These are phyloP conservation scores for Apomyelois bistriatella DNA, from an alignment of 2,888 invertebrate species.

Conservation along the genomic window DNA sequence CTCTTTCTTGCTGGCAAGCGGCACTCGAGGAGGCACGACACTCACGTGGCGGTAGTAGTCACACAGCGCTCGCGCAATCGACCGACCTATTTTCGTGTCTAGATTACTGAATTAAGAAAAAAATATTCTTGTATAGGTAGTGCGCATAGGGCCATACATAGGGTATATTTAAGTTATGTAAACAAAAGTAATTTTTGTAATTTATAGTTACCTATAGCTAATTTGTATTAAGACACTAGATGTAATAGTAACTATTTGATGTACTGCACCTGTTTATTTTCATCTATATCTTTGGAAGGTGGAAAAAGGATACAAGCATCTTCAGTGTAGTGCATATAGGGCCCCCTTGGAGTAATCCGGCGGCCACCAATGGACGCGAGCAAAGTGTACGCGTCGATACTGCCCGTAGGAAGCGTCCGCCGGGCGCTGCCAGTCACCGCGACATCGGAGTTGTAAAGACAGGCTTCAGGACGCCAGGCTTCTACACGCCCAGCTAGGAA, in stretches of 20 bases:
- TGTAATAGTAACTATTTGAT: too few species aligned
- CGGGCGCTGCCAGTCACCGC: conserved; percentile 93
- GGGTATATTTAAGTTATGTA: too few species aligned
- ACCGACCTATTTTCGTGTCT: conserved; percentile 64
- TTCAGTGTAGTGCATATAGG: conserved; percentile 92
- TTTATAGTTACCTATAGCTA: too few species aligned
- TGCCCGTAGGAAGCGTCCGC: conserved; percentile 88
- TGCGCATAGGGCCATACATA: too few species aligned
- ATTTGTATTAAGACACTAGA: too few species aligned
- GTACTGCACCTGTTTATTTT: too few species aligned
- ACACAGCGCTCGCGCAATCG: conserved; percentile 77
- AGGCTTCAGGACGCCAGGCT: conserved; percentile 91
- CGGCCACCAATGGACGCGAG: conserved; percentile 96
- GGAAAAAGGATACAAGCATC: conserved; percentile 93
- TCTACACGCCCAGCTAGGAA: conserved; percentile 92
- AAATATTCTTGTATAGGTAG: neutral
- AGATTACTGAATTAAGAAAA: conserved; percentile 5
- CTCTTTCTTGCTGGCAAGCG: conserved; percentile 52
- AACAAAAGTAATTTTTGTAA: too few species aligned
- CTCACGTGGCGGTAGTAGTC: conserved; percentile 80
- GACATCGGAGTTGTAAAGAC: conserved; percentile 95
- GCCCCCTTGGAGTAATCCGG: conserved; percentile 83
- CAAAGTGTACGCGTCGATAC: conserved; percentile 90
- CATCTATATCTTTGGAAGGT: too few species aligned
- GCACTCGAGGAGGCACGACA: conserved; percentile 70